Evolutionary conservation across 2,113 vertebrate genomes (phyloP).

Genomic region (Melanostigma gelatinosum): DNA sequence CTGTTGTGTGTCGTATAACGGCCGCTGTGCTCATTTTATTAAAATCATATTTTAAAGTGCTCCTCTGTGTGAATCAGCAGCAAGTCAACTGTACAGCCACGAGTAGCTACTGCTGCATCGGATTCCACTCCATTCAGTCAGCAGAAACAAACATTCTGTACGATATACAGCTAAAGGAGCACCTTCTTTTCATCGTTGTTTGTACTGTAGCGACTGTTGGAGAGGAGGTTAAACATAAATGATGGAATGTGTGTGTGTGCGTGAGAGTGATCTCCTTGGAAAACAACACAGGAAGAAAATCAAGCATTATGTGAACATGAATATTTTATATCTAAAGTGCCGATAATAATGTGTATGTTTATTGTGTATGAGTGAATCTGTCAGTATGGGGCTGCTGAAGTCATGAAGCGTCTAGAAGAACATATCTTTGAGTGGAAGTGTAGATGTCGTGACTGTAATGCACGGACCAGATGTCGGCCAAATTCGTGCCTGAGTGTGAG

Average conservation of each 20-base stretch:
- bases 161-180: not conserved
- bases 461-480: not conserved
- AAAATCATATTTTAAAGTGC: not conserved
- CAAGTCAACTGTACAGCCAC: not conserved
- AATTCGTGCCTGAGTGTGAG: not conserved
- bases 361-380: not conserved
- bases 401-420: not conserved
- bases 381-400: not conserved
- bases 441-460: not conserved
- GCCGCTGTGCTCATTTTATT: not conserved
- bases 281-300: not conserved
- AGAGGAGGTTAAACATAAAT: not conserved
- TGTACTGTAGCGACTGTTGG: not conserved
- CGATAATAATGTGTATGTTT: not conserved
- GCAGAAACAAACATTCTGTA: not conserved
- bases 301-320: not conserved
- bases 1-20: not conserved
- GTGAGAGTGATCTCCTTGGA: not conserved
- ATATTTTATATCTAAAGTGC: constrained; percentile 23
- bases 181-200: not conserved
- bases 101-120: not conserved
- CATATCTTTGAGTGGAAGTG: not conserved
- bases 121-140: not conserved
- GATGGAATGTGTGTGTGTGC: not conserved
- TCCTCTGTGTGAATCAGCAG: not conserved